Evolutionary conservation across 2,888 invertebrate genomes (phyloP), one percentile per base, ranked within the genome.

Genomic region (Pandemis heparana): DNA sequence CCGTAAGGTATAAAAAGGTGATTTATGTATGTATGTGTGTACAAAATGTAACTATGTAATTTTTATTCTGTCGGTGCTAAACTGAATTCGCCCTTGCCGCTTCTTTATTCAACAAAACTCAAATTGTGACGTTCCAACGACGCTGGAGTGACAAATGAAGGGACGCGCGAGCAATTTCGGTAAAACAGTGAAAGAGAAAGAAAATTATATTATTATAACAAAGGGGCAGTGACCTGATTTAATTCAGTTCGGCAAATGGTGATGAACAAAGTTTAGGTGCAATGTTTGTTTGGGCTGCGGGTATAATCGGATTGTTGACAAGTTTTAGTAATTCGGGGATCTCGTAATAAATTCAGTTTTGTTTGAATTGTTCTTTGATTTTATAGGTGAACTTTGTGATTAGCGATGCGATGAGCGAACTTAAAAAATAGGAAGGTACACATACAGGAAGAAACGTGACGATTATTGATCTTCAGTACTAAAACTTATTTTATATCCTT

Each of bases 241-340:
- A 71, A 72, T 63, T 72, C 39, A 46, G 38, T 68, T 62, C 32
- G 56, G 38, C 46, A 46, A 59, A 68, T 67, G 71, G 61, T 62
- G 67, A 72, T 75, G 67, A 68, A 75, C 70, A 60, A 65, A 74
- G 43, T 74, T 70, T 64, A 63, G 67, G 46, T 43, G 61, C 67
- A 67, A 72, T 39, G 48, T 59, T 72, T 68, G 68, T 68, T 72
- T 59, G 12, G 72, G 62, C 23, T 14, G 32, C 46, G 16, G 5
- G 18, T 48, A 46, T 72, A 72, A 72, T 67, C 67, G n/a, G 63
- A 68, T 68, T 38, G 59, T 63, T 18, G 56, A 9, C 18, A 53
- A 53, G 51, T 53, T 53, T 53, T 16, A 16, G 18, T 16, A 18
- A 7, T 16, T 51, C 8, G 5, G 16, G 51, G 51, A 51, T 51